These are phyloP conservation scores for Melanotaenia trifasciata DNA, from an alignment of 2,797 vertebrate genomes.

Conservation along the genomic window DNA sequence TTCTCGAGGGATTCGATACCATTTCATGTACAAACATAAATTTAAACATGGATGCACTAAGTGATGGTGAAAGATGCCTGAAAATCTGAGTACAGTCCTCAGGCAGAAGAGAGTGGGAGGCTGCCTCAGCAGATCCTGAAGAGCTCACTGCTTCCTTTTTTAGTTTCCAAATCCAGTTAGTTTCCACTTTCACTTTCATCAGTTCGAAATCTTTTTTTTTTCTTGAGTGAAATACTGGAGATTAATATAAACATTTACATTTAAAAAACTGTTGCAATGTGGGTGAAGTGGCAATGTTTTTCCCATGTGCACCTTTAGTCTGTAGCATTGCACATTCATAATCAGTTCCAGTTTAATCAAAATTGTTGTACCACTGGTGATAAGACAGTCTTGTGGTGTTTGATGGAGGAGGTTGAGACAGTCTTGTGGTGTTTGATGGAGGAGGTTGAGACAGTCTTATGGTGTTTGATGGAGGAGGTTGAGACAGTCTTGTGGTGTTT, in stretches of 20 bases:
- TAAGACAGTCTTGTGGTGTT: neutral
- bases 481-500: neutral
- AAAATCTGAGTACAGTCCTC: conserved; percentile 39
- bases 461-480: neutral
- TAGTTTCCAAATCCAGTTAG: conserved; percentile 9
- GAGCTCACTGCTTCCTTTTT: conserved; percentile 21
- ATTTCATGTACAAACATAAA: conserved; percentile 19
- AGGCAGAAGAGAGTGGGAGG: conserved; percentile 44
- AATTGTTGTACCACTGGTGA: too few relatives aligned
- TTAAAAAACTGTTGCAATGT: neutral
- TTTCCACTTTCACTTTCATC: conserved; percentile 3
- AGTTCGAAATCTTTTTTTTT: neutral
- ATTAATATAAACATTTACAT: neutral
- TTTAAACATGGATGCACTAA: conserved; percentile 12
- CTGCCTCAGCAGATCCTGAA: conserved; percentile 27
- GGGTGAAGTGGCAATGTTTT: neutral
- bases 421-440: neutral
- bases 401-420: neutral
- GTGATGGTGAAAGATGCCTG: conserved; percentile 17
- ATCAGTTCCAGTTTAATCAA: neutral
- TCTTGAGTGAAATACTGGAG: neutral
- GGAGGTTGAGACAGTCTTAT: neutral
- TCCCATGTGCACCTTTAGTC: neutral
- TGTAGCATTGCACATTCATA: neutral
- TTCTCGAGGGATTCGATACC: conserved; percentile 9